phyloP scores from a whole-genome alignment of 2,113 vertebrate species.

The Rhegmatorhina hoffmannsi region DNA sequence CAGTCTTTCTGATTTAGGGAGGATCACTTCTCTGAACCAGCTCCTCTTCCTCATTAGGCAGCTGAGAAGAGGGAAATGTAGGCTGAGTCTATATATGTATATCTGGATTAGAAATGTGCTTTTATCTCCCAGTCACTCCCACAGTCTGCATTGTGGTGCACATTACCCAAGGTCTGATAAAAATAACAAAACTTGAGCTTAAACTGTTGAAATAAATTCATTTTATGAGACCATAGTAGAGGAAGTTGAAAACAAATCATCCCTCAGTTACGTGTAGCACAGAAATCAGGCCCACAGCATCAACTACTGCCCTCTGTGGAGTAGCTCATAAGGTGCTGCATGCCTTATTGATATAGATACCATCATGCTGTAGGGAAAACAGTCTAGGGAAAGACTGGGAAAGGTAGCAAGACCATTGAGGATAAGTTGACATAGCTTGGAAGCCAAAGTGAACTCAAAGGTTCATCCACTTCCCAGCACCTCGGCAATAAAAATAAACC shows the following conservation, averaged over 20 bases:
- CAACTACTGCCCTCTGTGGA: background rate
- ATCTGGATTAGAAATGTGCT: conserved; percentile 7
- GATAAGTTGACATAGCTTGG: background rate
- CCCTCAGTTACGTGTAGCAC: background rate
- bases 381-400: background rate
- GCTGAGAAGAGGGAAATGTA: conserved; percentile 11
- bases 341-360: background rate
- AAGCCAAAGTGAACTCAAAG: background rate
- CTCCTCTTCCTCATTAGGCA: conserved; percentile 20
- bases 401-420: background rate
- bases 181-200: background rate
- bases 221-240: background rate
- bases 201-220: background rate
- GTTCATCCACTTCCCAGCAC: background rate
- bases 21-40: background rate
- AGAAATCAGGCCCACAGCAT: background rate
- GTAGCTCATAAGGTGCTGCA: background rate
- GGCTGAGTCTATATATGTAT: background rate
- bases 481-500: conserved; percentile 19
- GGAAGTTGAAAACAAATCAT: background rate
- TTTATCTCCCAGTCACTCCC: conserved; percentile 17
- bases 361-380: background rate
- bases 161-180: background rate
- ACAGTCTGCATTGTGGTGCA: background rate
- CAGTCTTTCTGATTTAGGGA: background rate